These are phyloP conservation scores for Lonchura striata DNA, from an alignment of 2,113 vertebrate species.

Conservation along the genomic window DNA sequence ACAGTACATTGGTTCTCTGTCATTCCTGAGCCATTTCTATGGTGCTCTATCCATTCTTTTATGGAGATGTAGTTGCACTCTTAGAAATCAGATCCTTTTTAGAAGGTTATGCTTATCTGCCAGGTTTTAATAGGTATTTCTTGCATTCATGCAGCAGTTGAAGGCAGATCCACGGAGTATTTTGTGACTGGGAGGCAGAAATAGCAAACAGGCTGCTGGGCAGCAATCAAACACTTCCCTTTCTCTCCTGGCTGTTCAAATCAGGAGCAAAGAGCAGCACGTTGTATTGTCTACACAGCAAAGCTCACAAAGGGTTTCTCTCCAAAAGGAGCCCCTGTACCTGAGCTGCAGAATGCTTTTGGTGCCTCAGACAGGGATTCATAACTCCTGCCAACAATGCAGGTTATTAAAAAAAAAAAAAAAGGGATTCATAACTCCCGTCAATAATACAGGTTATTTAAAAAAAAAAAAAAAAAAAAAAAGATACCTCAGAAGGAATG, in stretches of 20 bases:
- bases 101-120: background rate
- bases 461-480: background rate
- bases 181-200: background rate
- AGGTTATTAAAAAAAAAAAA: background rate
- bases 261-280: background rate
- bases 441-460: no score
- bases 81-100: background rate
- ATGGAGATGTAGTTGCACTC: background rate
- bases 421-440: no score
- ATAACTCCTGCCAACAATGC: background rate
- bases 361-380: background rate
- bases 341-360: background rate
- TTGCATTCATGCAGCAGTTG: background rate
- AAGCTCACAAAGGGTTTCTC: background rate
- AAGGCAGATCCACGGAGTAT: background rate
- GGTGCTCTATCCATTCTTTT: background rate
- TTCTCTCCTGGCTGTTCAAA: background rate
- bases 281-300: background rate
- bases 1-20: accelerated
- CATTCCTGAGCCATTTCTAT: background rate
- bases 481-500: background rate
- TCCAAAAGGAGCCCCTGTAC: background rate
- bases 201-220: background rate
- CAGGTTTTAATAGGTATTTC: background rate
- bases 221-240: background rate